Conservation (phyloP, 2,113 vertebrate species). For the Ceratotherium simum region DNA sequence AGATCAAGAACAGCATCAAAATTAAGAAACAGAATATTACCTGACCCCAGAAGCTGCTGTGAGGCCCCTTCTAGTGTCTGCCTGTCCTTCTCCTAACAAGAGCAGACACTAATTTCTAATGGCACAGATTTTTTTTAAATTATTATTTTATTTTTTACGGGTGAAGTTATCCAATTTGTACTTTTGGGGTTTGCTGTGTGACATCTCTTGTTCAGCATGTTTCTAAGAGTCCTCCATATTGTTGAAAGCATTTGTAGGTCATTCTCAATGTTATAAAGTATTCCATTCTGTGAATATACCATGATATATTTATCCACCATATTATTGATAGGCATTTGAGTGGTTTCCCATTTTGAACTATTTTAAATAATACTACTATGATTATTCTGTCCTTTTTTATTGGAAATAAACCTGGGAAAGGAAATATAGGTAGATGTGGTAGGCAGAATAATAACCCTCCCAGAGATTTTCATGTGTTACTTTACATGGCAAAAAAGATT, state of each 20-base stretch:
- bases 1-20: background rate
- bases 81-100: background rate
- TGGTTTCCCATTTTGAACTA: background rate
- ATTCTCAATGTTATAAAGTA: background rate
- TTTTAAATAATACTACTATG: background rate
- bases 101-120: background rate
- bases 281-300: background rate
- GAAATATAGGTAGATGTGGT: background rate
- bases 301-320: background rate
- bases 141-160: background rate
- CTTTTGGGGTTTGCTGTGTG: background rate
- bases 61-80: background rate
- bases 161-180: background rate
- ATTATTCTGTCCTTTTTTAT: background rate
- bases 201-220: background rate
- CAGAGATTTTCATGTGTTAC: background rate
- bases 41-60: background rate
- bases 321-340: background rate
- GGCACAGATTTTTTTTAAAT: background rate
- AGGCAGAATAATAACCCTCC: background rate
- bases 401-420: background rate
- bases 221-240: background rate
- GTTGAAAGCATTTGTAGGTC: background rate
- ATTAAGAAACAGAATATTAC: background rate
- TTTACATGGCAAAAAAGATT: background rate